phyloP scores from a whole-genome alignment of 2,888 invertebrate species.

The Agriopis aurantiaria region DNA sequence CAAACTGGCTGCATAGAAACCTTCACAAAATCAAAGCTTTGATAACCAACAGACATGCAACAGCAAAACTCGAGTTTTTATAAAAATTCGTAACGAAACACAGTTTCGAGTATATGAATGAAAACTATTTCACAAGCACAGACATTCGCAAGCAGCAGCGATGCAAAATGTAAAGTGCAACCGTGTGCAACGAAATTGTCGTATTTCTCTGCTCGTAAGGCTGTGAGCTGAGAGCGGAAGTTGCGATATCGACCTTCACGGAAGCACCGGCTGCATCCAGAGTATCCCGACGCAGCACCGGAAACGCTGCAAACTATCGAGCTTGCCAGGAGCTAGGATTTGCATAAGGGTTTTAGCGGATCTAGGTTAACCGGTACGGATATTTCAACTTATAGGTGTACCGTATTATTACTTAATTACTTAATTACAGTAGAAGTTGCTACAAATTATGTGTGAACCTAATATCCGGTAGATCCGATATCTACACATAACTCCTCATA shows the following conservation, averaged over 20 bases:
- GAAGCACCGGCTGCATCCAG: constrained; percentile 52
- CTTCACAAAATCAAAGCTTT: not conserved
- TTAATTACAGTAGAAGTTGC: no score
- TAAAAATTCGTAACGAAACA: not conserved
- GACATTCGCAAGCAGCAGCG: constrained; percentile 11
- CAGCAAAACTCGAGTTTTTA: no score
- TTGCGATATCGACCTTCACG: constrained; percentile 63
- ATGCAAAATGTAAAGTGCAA: constrained; percentile 17
- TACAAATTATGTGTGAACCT: no score
- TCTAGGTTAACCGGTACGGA: not conserved
- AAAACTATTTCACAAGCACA: not conserved
- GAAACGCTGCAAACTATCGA: constrained; percentile 35
- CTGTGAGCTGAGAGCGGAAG: constrained; percentile 50
- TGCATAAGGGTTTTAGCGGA: constrained; percentile 1
- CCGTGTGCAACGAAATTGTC: constrained; percentile 19
- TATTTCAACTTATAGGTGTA: not conserved
- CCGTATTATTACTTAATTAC: no score
- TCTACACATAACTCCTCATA: not conserved
- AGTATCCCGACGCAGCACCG: constrained; percentile 35
- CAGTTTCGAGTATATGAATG: not conserved
- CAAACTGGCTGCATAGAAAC: not conserved
- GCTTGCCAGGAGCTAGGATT: constrained; percentile 11
- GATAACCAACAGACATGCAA: no score
- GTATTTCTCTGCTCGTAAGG: constrained; percentile 3
- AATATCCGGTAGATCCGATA: no score